Conservation (phyloP, 2,888 invertebrate genomes). For the Lysandra coridon region DNA sequence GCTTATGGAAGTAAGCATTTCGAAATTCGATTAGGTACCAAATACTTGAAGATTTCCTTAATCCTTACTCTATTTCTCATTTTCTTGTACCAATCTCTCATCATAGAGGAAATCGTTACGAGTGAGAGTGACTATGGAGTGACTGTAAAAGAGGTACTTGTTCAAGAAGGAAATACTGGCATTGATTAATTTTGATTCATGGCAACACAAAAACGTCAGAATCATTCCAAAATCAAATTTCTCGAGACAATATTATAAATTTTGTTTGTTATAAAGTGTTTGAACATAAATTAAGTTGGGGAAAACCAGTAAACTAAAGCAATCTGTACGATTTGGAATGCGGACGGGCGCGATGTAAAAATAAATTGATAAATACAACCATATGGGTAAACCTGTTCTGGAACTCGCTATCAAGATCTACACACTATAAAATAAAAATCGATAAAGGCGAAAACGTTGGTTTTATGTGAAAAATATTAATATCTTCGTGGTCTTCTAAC, state of each 20-base stretch:
- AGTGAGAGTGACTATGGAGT: neutral
- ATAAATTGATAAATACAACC: slow-evolving; percentile 57
- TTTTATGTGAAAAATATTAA: slow-evolving; percentile 20
- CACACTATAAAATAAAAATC: slow-evolving; percentile 9
- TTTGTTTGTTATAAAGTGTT: slow-evolving; percentile 15
- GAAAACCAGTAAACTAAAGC: slow-evolving; percentile 38
- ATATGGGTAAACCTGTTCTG: slow-evolving; percentile 40
- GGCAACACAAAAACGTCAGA: neutral
- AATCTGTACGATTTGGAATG: slow-evolving; percentile 52
- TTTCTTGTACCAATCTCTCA: too few relatives aligned
- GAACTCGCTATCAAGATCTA: neutral
- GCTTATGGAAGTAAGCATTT: neutral
- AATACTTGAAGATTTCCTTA: neutral
- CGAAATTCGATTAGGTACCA: neutral
- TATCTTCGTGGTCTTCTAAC: neutral
- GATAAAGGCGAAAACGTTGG: neutral
- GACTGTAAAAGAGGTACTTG: neutral
- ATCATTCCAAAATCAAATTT: neutral
- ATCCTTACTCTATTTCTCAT: too few relatives aligned
- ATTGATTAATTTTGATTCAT: too few relatives aligned
- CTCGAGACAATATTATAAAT: neutral
- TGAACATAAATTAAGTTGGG: slow-evolving; percentile 16
- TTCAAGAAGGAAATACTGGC: neutral
- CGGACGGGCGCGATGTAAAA: slow-evolving; percentile 57
- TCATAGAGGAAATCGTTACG: neutral